Percentiles rank a stretch among this genome's conserved stretches.
Conservation (phyloP, 2,797 vertebrate species). For the Gallirallus australis region DNA sequence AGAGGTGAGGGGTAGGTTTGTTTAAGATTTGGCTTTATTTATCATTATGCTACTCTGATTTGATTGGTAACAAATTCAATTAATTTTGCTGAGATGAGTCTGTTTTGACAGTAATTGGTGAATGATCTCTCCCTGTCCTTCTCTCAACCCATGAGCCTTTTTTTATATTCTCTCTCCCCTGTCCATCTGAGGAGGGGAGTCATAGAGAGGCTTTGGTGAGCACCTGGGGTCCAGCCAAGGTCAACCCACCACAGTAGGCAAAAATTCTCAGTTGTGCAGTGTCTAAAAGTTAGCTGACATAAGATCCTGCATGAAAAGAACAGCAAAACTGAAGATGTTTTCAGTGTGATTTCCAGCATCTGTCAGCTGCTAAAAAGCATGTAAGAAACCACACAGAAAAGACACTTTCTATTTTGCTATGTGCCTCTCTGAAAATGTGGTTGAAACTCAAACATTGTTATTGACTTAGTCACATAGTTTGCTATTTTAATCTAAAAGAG, state of each 20-base stretch:
- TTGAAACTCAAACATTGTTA: not conserved
- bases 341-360: not conserved
- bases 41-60: too few species aligned
- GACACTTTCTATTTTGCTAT: not conserved
- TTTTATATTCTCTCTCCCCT: too few species aligned
- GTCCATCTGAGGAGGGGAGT: too few species aligned
- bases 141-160: too few species aligned
- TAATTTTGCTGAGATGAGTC: too few species aligned
- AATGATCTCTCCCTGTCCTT: too few species aligned
- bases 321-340: not conserved
- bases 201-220: too few species aligned
- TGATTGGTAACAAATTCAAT: too few species aligned
- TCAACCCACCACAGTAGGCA: not conserved
- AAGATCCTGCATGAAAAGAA: not conserved
- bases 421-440: not conserved
- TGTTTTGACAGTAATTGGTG: too few species aligned
- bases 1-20: too few species aligned
- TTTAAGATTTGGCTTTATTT: too few species aligned
- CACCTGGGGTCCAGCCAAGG: too few species aligned
- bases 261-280: not conserved
- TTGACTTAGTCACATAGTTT: not conserved
- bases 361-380: not conserved
- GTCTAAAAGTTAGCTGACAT: not conserved
- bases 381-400: not conserved
- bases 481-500: not conserved